phyloP scores from a whole-genome alignment of 2,113 vertebrate species.

The Campylomormyrus numenius region DNA sequence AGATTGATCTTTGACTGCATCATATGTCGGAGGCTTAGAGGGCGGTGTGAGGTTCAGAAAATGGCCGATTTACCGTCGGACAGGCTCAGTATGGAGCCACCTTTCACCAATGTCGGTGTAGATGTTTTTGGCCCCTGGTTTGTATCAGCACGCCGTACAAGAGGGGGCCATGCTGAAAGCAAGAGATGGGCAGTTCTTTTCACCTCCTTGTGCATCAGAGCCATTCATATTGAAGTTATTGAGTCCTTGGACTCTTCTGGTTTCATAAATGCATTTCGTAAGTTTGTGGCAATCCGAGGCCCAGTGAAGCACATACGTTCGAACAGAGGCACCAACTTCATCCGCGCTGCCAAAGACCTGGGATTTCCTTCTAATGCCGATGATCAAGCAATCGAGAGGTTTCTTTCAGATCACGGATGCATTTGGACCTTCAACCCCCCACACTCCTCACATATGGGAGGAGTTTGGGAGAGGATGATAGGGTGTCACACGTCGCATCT shows the following conservation, averaged over 20 bases:
- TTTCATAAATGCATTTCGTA: background rate
- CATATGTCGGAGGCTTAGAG: background rate
- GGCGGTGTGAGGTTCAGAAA: constrained; percentile 3
- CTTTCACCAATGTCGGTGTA: constrained; percentile 19
- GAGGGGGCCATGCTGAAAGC: background rate
- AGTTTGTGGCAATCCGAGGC: background rate
- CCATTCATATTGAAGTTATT: background rate
- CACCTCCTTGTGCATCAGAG: background rate
- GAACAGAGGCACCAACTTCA: background rate
- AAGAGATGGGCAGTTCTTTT: background rate
- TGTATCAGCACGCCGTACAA: background rate
- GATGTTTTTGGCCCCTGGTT: constrained; percentile 25
- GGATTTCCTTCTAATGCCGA: background rate
- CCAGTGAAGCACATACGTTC: background rate
- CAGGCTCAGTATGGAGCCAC: constrained; percentile 20
- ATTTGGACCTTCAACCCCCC: too few relatives aligned
- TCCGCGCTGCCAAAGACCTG: constrained; percentile 1
- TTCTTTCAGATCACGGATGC: too few relatives aligned
- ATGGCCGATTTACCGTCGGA: constrained; percentile 24
- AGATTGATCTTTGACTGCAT: background rate
- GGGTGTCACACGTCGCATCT: background rate
- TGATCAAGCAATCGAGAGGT: background rate
- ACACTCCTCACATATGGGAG: too few relatives aligned
- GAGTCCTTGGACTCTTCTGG: background rate
- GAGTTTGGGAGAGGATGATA: background rate